phyloP scores from a whole-genome alignment of 2,797 vertebrate genomes.

The Acrocephalus scirpaceus region DNA sequence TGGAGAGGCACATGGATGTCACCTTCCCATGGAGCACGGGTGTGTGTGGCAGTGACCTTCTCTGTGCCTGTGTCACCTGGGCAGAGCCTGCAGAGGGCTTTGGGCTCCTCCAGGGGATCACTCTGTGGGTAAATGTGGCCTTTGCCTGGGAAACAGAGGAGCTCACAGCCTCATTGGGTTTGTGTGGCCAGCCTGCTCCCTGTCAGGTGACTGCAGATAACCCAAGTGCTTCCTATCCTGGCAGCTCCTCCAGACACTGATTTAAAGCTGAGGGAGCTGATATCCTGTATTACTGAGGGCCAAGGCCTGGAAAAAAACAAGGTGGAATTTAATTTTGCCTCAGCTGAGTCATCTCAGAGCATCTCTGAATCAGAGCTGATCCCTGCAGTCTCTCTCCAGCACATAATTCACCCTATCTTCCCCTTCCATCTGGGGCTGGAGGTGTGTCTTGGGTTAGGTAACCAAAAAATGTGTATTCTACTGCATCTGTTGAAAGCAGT shows the following conservation, averaged over 20 bases:
- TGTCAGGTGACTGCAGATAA: neutral
- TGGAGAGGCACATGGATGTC: neutral
- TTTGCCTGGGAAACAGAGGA: neutral
- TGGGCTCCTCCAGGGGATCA: accelerated
- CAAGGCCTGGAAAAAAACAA: neutral
- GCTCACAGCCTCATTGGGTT: accelerated
- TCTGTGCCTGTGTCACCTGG: neutral
- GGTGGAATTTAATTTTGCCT: neutral
- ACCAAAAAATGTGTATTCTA: no score
- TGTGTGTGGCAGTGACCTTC: neutral
- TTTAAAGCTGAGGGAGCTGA: neutral
- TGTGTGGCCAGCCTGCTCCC: neutral
- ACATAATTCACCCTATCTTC: neutral
- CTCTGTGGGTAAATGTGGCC: neutral
- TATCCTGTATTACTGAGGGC: neutral
- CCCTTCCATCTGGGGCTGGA: neutral
- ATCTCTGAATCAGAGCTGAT: neutral
- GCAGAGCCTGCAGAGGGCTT: neutral
- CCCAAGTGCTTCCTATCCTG: neutral
- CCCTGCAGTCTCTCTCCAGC: neutral
- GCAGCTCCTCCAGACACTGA: neutral
- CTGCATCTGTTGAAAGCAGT: no score
- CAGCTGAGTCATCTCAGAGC: neutral
- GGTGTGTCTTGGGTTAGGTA: neutral
- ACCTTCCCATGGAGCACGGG: accelerated